A percentile compares a stretch with the other conserved stretches of the same genome.
Conservation (phyloP, 1,140 invertebrate genomes). For the Brachystomella parvula region DNA sequence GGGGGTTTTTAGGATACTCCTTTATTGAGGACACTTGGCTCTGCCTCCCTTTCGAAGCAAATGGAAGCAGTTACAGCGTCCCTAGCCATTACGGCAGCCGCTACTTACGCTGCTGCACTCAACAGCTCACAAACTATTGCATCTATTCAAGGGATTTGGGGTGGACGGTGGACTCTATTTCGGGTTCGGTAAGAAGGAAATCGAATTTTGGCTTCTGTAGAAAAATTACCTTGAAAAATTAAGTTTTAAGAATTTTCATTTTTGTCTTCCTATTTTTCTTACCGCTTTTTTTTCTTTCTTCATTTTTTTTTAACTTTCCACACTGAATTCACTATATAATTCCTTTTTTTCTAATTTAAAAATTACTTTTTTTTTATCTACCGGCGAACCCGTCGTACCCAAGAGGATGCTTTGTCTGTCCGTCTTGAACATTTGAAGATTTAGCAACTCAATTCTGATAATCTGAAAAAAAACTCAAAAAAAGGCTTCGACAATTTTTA, state of each 20-base stretch:
- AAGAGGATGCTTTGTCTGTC: too few species aligned
- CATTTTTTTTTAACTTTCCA: too few species aligned
- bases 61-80: conserved; percentile 76
- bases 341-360: too few species aligned
- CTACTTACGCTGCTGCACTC: conserved; percentile 69
- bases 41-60: conserved; percentile 70
- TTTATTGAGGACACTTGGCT: conserved; percentile 71
- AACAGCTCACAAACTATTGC: conserved; percentile 71
- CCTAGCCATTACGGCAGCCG: conserved; percentile 69
- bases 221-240: background rate
- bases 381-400: too few species aligned
- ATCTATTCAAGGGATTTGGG: conserved; percentile 70
- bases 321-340: background rate
- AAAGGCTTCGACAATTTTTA: too few species aligned
- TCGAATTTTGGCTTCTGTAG: background rate
- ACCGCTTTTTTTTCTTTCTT: too few species aligned
- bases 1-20: conserved; percentile 67
- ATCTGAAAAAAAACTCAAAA: too few species aligned
- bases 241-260: background rate
- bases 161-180: conserved; percentile 72
- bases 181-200: conserved; percentile 57
- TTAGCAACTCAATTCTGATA: too few species aligned
- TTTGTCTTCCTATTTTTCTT: too few species aligned
- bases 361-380: background rate
- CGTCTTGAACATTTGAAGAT: too few species aligned